These are phyloP conservation scores for Horisme vitalbata DNA, from an alignment of 2,888 invertebrate genomes.

Conservation along the genomic window DNA sequence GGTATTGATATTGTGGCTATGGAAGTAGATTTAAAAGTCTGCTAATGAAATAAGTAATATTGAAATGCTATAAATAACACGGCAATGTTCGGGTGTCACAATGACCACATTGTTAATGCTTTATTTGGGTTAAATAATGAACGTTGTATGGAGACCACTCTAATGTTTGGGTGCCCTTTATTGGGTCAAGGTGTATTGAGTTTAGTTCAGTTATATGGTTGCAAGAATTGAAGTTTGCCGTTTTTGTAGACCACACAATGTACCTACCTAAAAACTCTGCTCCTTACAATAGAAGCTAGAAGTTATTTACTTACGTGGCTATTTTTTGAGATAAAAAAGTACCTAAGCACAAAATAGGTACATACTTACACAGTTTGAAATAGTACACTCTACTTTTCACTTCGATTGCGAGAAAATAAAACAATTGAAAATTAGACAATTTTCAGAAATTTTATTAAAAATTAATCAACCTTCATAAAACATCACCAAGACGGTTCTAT, in stretches of 20 bases:
- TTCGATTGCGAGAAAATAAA: no score
- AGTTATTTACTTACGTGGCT: no score
- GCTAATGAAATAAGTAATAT: conserved; percentile 80
- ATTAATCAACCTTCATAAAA: no score
- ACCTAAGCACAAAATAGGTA: no score
- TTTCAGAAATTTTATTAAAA: no score
- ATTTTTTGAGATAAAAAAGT: no score
- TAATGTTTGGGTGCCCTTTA: conserved; percentile 53
- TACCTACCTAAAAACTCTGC: no score
- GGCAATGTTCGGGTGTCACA: conserved; percentile 62
- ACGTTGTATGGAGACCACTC: conserved; percentile 65
- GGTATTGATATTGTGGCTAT: conserved; percentile 59
- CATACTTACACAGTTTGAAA: no score
- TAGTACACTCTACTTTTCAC: no score
- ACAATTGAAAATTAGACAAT: no score
- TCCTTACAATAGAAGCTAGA: no score
- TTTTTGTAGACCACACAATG: conserved; percentile 6
- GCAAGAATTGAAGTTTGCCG: conserved; percentile 10
- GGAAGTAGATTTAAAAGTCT: conserved; percentile 66
- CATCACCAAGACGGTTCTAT: no score
- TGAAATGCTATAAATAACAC: conserved; percentile 69
- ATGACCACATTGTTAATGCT: conserved; percentile 56
- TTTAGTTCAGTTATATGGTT: conserved; percentile 14
- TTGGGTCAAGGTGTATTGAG: conserved; percentile 40
- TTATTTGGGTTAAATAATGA: conserved; percentile 67